A percentile compares a stretch with the other conserved stretches of the same genome.
These are phyloP conservation scores for Dioctria rufipes DNA, from an alignment of 2,888 invertebrate genomes.

Conservation along the genomic window DNA sequence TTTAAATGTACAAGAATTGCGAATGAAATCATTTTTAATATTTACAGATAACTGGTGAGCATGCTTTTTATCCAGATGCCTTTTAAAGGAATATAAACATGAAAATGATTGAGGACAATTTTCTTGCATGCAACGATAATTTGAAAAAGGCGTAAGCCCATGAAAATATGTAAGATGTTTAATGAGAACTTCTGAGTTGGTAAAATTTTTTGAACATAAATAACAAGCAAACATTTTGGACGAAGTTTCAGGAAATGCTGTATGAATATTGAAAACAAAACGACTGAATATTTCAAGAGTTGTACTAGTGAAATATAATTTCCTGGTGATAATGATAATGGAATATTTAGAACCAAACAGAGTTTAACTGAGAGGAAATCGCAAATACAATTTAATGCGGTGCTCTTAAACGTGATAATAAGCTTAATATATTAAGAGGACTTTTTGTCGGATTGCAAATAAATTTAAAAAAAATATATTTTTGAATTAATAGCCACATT, in stretches of 20 bases:
- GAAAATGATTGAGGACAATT: conserved; percentile 9
- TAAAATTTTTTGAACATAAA: not conserved
- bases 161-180: conserved; percentile 17
- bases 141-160: not conserved
- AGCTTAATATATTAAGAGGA: not conserved
- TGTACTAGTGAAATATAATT: too few relatives aligned
- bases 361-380: too few relatives aligned
- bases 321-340: too few relatives aligned
- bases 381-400: too few relatives aligned
- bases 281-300: too few relatives aligned
- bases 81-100: not conserved
- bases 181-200: not conserved
- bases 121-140: conserved; percentile 1
- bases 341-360: too few relatives aligned
- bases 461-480: not conserved
- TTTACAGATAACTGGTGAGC: too few relatives aligned
- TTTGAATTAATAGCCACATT: not conserved
- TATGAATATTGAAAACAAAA: too few relatives aligned
- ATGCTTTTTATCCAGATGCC: not conserved
- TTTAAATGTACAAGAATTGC: too few relatives aligned
- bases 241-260: too few relatives aligned
- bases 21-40: too few relatives aligned
- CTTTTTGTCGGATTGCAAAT: not conserved
- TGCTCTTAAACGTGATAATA: conserved; percentile 13
- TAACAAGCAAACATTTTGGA: not conserved